Base-by-base conservation (phyloP, 2,113 vertebrate genomes). In the Myrmecophaga tridactyla region DNA sequence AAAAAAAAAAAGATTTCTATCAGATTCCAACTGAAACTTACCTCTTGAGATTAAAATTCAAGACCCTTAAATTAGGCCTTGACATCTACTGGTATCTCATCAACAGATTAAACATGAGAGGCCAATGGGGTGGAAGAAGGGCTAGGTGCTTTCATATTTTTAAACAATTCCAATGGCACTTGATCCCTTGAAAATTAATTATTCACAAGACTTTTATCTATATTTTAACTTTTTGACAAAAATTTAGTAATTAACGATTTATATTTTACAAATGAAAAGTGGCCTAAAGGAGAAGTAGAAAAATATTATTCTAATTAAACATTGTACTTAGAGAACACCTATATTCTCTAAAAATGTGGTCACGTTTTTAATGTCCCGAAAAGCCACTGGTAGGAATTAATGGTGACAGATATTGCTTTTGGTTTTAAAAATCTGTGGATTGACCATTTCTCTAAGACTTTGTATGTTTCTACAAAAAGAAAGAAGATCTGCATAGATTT, bases 221-320 rank as follows among this genome's bases (percentile, higher is more conserved):
- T 34, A 29, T 73, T 62, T 80, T 72, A 72, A 72, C 43, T 43
- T 51, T 36, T 80, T 53, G n/a, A 29, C 7, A 75, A 34, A 75
- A 48, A 76, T 76, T 76, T 48, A 48, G 27, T 48, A 27, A 80
- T 36, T 89, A 56, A 60, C 80, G 11, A 86, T 80, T 86, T 95
- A 27, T 7, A 23, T 80, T 90, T 81, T 67, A 65, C 18, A 85
- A 85, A 80, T 89, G 53, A 85, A 78, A 95, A 86, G 67, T 95
- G 15, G 39, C 81, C 34, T 83, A 80, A 73, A 95, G 86, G 65
- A 75, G 41, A 58, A 90, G 76, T 46, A 85, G n/a, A 15, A 36
- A 86, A 39, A 51, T 63, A 85, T 85, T 92, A 80, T n/a, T 86
- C 23, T 86, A 75, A 75, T 93, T 93, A 86, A 93, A 48, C 70